phyloP scores from a whole-genome alignment of 1,140 invertebrate species.

The Globodera rostochiensis region DNA sequence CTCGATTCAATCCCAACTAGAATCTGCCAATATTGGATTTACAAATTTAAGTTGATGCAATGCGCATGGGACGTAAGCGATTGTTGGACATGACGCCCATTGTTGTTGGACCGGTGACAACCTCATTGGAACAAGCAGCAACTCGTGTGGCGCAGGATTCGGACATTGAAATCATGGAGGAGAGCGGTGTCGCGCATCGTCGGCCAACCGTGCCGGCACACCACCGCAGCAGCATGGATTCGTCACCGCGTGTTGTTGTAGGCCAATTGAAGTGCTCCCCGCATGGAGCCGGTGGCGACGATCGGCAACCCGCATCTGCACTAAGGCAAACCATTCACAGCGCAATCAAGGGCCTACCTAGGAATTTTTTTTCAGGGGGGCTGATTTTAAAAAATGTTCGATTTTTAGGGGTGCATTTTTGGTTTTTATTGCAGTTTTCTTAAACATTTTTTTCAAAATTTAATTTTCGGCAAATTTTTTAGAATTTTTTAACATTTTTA shows the following conservation, averaged over 20 bases:
- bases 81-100: not conserved
- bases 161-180: constrained; percentile 14
- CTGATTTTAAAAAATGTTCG: no score
- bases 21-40: no score
- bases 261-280: not conserved
- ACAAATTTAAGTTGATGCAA: not conserved
- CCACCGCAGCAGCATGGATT: not conserved
- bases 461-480: no score
- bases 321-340: not conserved
- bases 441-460: no score
- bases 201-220: not conserved
- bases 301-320: not conserved
- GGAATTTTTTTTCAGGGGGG: no score
- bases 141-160: not conserved
- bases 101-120: not conserved
- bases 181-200: not conserved
- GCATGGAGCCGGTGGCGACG: not conserved
- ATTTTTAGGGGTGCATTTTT: no score
- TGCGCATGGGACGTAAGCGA: not conserved
- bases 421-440: no score
- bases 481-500: no score
- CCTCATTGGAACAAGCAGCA: not conserved
- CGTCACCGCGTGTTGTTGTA: not conserved
- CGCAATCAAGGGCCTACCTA: no score
- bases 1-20: not conserved